Percentiles rank a stretch among this genome's conserved stretches.
Conservation (phyloP, 1,140 invertebrate species). For the Hylaeus volcanicus region DNA sequence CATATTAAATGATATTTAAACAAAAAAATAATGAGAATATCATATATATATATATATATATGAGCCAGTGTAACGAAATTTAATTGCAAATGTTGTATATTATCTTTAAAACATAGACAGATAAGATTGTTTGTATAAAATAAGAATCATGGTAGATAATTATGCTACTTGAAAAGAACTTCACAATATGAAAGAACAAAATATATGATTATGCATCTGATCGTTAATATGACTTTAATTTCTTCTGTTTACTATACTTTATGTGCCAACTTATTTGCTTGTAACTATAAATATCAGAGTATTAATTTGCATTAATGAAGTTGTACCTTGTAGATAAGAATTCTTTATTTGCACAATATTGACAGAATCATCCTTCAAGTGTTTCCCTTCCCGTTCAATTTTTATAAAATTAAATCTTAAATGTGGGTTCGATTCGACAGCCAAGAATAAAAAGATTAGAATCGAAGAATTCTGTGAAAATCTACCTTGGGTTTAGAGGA, state of each 20-base stretch:
- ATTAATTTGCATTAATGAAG: not conserved
- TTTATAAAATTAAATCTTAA: not conserved
- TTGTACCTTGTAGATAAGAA: too few relatives aligned
- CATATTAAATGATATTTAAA: constrained; percentile 38
- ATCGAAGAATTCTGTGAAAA: not conserved
- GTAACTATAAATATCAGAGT: not conserved
- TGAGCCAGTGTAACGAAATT: constrained; percentile 29
- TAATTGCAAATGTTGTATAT: constrained; percentile 44
- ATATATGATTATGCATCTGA: not conserved
- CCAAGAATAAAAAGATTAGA: not conserved
- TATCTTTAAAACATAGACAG: constrained; percentile 30
- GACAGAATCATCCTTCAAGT: too few relatives aligned
- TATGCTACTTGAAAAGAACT: constrained; percentile 17
- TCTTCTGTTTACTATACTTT: not conserved
- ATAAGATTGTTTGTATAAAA: constrained; percentile 35
- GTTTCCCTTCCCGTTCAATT: too few relatives aligned
- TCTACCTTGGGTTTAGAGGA: not conserved
- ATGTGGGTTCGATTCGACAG: not conserved
- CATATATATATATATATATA: not conserved
- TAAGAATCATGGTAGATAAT: constrained; percentile 18
- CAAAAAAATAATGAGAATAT: constrained; percentile 24
- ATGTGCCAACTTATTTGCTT: constrained; percentile 2
- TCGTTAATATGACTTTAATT: not conserved
- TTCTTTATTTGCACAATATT: too few relatives aligned
- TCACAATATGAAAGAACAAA: not conserved